Conservation (phyloP, 2,888 invertebrate genomes). For the Synanthedon vespiformis region DNA sequence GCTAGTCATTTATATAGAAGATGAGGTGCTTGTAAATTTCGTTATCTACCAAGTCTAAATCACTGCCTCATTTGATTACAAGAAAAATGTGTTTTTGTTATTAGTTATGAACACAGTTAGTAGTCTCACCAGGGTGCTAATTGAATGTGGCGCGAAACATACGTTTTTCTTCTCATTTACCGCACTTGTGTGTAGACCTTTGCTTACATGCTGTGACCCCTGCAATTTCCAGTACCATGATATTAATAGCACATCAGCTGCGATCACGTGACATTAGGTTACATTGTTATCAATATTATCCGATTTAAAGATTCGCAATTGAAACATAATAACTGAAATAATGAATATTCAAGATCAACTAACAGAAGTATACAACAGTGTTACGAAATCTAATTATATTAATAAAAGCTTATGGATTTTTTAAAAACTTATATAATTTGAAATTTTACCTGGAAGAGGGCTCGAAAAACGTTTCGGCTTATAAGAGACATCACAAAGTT, state of each 20-base stretch:
- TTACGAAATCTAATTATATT: slow-evolving; percentile 47
- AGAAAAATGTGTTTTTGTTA: not conserved
- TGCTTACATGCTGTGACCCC: slow-evolving; percentile 51
- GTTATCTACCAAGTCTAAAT: no score
- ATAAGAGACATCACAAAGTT: slow-evolving; percentile 43
- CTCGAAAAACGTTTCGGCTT: slow-evolving; percentile 49
- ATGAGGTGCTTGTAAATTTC: no score
- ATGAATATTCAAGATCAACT: not conserved
- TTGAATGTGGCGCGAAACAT: slow-evolving; percentile 45
- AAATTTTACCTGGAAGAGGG: slow-evolving; percentile 46
- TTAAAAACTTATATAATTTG: not conserved
- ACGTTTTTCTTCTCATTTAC: slow-evolving; percentile 55
- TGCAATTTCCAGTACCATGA: slow-evolving; percentile 18
- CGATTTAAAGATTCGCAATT: not conserved
- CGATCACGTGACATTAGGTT: slow-evolving; percentile 19
- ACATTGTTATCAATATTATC: not conserved
- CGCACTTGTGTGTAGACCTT: slow-evolving; percentile 54
- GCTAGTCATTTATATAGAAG: no score
- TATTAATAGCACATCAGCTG: slow-evolving; percentile 2
- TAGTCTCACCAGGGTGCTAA: slow-evolving; percentile 61
- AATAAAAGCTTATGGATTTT: slow-evolving; percentile 1
- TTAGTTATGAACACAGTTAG: slow-evolving; percentile 34
- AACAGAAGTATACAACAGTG: slow-evolving; percentile 10
- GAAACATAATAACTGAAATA: not conserved
- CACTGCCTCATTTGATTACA: no score